Percentiles rank a stretch among this genome's conserved stretches.
These are phyloP conservation scores for Romanogobio albipinnatus DNA, from an alignment of 2,113 vertebrate species.

Conservation along the genomic window DNA sequence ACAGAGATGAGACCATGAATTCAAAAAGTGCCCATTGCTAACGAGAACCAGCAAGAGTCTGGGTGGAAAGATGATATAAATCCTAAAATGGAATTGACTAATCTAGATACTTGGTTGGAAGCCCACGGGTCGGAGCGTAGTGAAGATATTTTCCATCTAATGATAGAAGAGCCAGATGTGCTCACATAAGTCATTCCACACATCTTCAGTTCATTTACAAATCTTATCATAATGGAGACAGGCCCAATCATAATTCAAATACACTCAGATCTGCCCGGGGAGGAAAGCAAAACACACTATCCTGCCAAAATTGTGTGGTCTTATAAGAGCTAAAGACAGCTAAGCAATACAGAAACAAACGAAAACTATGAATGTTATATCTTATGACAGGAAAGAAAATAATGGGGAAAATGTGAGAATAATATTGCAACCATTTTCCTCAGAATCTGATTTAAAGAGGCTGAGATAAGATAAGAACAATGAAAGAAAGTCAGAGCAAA, in stretches of 20 bases:
- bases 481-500: not conserved
- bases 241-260: conserved; percentile 59
- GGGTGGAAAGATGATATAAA: conserved; percentile 75
- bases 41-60: conserved; percentile 58
- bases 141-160: conserved; percentile 74
- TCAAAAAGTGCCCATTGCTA: conserved; percentile 54
- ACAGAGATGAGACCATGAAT: conserved; percentile 64
- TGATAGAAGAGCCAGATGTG: conserved; percentile 70
- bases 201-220: conserved; percentile 74
- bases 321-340: conserved; percentile 4
- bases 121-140: conserved; percentile 57
- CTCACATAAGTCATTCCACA: conserved; percentile 70
- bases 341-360: not conserved
- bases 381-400: conserved; percentile 2
- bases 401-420: not conserved
- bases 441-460: not conserved
- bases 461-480: not conserved
- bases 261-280: conserved; percentile 38
- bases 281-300: conserved; percentile 38
- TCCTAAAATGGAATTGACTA: conserved; percentile 61
- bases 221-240: conserved; percentile 68
- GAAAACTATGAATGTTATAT: not conserved
- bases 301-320: conserved; percentile 25
- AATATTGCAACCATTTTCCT: not conserved
- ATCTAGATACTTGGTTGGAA: conserved; percentile 66